Evolutionary conservation across 2,797 vertebrate species (phyloP).

Genomic region (Cossypha heuglini): DNA sequence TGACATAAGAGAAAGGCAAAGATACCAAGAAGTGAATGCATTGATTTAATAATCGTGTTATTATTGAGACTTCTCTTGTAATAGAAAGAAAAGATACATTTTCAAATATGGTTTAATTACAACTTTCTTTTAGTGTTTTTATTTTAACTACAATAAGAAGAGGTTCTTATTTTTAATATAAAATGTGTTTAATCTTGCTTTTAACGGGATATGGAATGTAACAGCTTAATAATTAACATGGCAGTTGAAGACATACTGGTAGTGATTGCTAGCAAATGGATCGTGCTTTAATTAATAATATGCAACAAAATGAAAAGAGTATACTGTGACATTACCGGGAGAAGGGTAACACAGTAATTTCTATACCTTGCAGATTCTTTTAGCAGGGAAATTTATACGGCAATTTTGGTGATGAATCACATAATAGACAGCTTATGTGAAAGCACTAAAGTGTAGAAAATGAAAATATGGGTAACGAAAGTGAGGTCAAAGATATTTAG

Average conservation of each 20-base stretch:
- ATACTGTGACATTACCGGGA: not conserved
- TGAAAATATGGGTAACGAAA: not conserved
- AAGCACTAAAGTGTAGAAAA: not conserved
- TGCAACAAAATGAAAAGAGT: not conserved
- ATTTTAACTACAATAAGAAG: not conserved
- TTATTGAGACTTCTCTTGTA: not conserved
- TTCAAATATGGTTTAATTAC: not conserved
- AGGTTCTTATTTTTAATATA: not conserved
- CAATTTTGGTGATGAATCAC: not conserved
- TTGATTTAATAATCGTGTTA: not conserved
- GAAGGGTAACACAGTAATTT: not conserved
- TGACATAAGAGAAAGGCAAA: not conserved
- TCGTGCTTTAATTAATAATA: not conserved
- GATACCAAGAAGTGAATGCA: not conserved
- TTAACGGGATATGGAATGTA: not conserved
- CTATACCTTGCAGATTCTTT: not conserved
- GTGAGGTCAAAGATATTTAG: not conserved
- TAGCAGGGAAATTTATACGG: not conserved
- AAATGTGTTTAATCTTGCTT: not conserved
- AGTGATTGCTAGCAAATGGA: not conserved
- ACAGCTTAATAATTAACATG: not conserved
- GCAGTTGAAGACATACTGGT: not conserved
- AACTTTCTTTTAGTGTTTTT: not conserved
- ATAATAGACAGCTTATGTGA: not conserved
- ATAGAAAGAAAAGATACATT: not conserved